A percentile compares a stretch with the other conserved stretches of the same genome.
These are phyloP conservation scores for Ailuropoda melanoleuca DNA, from an alignment of 2,113 vertebrate species.

Conservation along the genomic window DNA sequence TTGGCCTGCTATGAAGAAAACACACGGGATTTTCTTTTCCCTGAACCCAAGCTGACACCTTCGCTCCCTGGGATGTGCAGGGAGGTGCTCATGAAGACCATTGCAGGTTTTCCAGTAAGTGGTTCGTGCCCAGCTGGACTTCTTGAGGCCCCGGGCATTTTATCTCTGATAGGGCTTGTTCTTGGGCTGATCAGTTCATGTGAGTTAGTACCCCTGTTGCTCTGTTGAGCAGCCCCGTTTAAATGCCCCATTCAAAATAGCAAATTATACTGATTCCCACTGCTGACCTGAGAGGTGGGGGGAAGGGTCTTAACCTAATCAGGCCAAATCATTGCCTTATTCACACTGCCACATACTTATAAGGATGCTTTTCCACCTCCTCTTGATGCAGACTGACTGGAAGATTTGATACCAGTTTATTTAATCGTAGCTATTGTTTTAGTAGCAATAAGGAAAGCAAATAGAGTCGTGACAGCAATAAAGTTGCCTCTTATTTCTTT, in stretches of 20 bases:
- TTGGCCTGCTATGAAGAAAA: constrained; percentile 87
- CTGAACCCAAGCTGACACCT: constrained; percentile 85
- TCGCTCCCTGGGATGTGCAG: constrained; percentile 81
- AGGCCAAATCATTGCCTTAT: neutral
- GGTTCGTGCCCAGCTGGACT: neutral
- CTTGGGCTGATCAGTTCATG: neutral
- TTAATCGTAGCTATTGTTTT: constrained; percentile 16
- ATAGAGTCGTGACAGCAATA: neutral
- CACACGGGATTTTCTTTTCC: constrained; percentile 87
- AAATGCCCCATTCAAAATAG: neutral
- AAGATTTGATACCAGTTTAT: neutral
- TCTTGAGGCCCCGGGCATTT: neutral
- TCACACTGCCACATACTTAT: neutral
- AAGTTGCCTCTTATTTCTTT: neutral
- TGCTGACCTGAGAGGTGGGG: neutral
- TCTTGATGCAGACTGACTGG: neutral
- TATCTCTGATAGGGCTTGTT: neutral
- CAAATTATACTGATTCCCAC: neutral
- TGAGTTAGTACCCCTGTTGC: neutral
- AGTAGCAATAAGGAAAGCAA: neutral
- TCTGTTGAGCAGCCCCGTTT: neutral
- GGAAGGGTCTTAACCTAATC: neutral
- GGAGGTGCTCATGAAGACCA: constrained; percentile 87
- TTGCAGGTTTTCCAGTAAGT: constrained; percentile 85
- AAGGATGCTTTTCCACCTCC: neutral